phyloP scores from a whole-genome alignment of 2,888 invertebrate genomes.

The Marronus borbonicus region DNA sequence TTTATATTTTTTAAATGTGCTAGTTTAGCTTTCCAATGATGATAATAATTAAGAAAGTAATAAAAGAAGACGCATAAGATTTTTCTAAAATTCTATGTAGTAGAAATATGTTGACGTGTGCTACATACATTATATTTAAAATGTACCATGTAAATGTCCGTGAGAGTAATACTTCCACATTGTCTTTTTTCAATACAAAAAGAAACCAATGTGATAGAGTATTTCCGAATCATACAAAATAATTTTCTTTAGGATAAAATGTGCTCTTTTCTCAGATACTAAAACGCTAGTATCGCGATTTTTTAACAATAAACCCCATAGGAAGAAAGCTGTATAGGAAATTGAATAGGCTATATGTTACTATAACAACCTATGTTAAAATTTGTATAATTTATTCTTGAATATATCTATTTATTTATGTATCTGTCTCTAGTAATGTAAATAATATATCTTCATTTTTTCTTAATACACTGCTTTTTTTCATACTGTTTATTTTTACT shows the following conservation, averaged over 20 bases:
- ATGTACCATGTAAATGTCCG: constrained; percentile 5
- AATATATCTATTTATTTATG: constrained; percentile 45
- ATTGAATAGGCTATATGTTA: constrained; percentile 16
- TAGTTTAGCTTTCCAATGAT: constrained; percentile 18
- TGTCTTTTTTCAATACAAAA: constrained; percentile 34
- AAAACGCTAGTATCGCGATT: neutral
- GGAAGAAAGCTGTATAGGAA: constrained; percentile 25
- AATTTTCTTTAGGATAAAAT: neutral
- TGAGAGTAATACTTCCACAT: constrained; percentile 39
- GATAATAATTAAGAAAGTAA: neutral
- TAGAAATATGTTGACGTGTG: neutral
- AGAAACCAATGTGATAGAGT: constrained; percentile 35
- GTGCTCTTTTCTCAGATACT: constrained; percentile 2
- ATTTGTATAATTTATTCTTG: constrained; percentile 45
- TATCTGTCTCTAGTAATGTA: constrained; percentile 39
- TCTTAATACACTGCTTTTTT: constrained; percentile 40
- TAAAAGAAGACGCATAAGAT: neutral
- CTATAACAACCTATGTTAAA: constrained; percentile 33
- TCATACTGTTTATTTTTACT: neutral
- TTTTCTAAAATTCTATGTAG: neutral
- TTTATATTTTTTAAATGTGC: constrained; percentile 46
- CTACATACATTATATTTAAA: neutral
- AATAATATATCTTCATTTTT: constrained; percentile 45
- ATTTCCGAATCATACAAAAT: constrained; percentile 8
- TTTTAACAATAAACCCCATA: constrained; percentile 38